These are phyloP conservation scores for Acrocephalus scirpaceus DNA, from an alignment of 2,797 vertebrate species.

Conservation along the genomic window DNA sequence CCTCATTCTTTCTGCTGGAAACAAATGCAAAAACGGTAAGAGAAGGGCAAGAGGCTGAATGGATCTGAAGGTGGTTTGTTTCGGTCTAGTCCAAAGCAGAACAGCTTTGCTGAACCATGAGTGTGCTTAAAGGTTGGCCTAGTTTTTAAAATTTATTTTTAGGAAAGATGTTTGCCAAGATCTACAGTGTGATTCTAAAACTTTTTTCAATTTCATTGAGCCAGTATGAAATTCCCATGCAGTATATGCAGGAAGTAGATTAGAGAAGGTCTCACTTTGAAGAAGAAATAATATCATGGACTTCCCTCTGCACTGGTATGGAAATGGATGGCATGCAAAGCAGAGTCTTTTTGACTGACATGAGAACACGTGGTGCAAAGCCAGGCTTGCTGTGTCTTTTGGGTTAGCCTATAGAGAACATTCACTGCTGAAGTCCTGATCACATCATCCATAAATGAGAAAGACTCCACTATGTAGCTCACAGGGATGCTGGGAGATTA, in stretches of 20 bases:
- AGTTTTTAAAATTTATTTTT: not conserved
- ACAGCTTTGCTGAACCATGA: not conserved
- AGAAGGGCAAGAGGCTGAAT: not conserved
- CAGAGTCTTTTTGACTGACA: not conserved
- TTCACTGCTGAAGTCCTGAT: constrained; percentile 3
- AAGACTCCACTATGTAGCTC: constrained; percentile 31
- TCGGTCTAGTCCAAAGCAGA: not conserved
- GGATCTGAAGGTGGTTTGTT: not conserved
- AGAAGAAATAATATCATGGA: not conserved
- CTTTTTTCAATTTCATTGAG: not conserved
- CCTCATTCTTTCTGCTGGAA: not conserved
- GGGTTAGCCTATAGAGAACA: not conserved
- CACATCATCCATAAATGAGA: not conserved
- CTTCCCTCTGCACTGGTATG: not conserved
- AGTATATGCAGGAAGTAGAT: not conserved
- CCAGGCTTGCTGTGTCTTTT: not conserved
- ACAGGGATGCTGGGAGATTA: constrained; percentile 11
- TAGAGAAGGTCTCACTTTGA: not conserved
- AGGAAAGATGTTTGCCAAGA: not conserved
- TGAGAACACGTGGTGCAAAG: not conserved
- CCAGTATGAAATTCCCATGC: not conserved
- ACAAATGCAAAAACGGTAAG: not conserved
- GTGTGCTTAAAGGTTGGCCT: not conserved
- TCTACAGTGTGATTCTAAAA: not conserved
- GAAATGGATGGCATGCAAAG: not conserved